Evolutionary conservation across 2,113 vertebrate genomes (phyloP).

Genomic region (Trochalopteron elliotii): DNA sequence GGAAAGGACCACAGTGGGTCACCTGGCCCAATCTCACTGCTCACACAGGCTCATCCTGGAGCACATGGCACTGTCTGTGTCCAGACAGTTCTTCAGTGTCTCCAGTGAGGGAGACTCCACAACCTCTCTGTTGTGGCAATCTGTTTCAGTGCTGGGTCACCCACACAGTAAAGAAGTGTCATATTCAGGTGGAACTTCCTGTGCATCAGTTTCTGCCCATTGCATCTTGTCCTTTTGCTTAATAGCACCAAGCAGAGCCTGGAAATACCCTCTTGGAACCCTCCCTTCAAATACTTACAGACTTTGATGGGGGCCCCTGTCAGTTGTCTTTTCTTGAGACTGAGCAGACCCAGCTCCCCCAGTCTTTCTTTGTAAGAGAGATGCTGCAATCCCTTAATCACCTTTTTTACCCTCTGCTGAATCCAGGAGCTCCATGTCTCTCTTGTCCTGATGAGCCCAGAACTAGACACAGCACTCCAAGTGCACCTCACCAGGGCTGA

Average conservation of each 20-base stretch:
- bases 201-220: not conserved
- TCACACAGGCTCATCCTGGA: not conserved
- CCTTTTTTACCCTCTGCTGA: not conserved
- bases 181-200: not conserved
- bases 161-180: not conserved
- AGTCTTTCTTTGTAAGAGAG: not conserved
- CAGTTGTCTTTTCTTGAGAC: not conserved
- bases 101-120: not conserved
- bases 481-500: not conserved
- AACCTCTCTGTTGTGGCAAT: not conserved
- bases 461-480: not conserved
- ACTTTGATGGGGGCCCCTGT: not conserved
- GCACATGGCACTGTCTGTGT: not conserved
- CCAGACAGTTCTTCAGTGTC: not conserved
- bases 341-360: not conserved
- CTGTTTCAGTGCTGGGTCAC: not conserved
- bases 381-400: not conserved
- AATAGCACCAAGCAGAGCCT: fast-evolving
- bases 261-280: not conserved
- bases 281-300: not conserved
- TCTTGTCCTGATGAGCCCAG: not conserved
- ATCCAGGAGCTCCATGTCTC: not conserved
- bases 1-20: not conserved
- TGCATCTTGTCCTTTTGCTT: not conserved
- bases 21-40: not conserved